Conservation (phyloP, 1,140 invertebrate species). For the Temnothorax curvispinosus region DNA sequence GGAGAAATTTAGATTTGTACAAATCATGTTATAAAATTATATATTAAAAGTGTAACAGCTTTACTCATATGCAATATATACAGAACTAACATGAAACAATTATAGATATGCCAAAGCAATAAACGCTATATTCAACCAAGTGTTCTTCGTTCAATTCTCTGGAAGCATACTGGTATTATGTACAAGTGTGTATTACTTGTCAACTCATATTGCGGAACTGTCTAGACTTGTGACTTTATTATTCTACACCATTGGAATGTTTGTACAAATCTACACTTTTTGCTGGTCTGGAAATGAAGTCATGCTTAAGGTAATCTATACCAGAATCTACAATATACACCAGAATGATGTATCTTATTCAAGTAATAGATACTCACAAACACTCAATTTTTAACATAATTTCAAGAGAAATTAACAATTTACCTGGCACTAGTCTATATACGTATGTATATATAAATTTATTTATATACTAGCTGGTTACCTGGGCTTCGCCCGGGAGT, state of each 20-base stretch:
- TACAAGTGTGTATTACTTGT: not conserved
- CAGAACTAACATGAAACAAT: not conserved
- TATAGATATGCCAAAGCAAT: slow-evolving; percentile 60
- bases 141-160: slow-evolving; percentile 67
- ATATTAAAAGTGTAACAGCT: not conserved
- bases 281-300: slow-evolving; percentile 71
- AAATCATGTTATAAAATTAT: not conserved
- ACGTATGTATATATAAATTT: too few species aligned
- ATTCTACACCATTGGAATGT: slow-evolving; percentile 58
- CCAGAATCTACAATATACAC: too few species aligned
- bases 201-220: slow-evolving; percentile 33
- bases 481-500: too few species aligned
- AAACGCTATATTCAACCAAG: slow-evolving; percentile 55
- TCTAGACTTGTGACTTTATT: slow-evolving; percentile 29
- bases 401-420: too few species aligned
- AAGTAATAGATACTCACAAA: too few species aligned
- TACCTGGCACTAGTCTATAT: not conserved
- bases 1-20: not conserved
- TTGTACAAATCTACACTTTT: slow-evolving; percentile 69
- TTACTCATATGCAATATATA: not conserved
- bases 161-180: slow-evolving; percentile 63
- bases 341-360: too few species aligned
- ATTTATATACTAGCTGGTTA: too few species aligned
- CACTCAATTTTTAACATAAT: too few species aligned
- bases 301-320: slow-evolving; percentile 52